Evolutionary conservation across 2,888 invertebrate species (phyloP), one percentile per base, ranked within the genome.

Genomic region (Brachyopa scutellaris): DNA sequence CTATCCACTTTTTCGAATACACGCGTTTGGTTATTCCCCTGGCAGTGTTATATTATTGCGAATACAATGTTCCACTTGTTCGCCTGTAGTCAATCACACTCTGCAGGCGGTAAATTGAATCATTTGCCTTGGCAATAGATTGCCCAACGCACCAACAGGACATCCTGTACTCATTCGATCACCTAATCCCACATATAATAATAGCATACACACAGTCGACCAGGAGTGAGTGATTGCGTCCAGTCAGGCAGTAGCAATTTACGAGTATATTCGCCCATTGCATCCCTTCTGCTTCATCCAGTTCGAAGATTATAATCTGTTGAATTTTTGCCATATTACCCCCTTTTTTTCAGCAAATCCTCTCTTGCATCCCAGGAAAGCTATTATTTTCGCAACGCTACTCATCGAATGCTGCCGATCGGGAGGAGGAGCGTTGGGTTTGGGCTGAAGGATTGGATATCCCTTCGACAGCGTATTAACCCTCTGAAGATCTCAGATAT

Each of bases 221-320:
- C 51, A 21, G 74, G 62, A 69, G 36, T 76, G 76, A 80, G 64
- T 76, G 80, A 76, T 80, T 80, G 69, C 74, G 62, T 80, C 80
- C 80, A 80, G 69, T 76, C 69, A 76, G 64, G 69, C 80, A 64
- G 76, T 62, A 80, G 36, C 64, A 74, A 73, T 73, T 55, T 51
- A n/a, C n/a, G n/a, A n/a, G n/a, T n/a, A 55, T 61, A 62, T 31
- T 78, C 53, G 31, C 29, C 59, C 72, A 59, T 29, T 67, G 62
- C 62, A 76, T 64, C 69, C 69, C 55, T 61, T 74, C 57, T 74
- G 62, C 62, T 69, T 80, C 74, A 74, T 64, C 69, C 74, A 69
- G 80, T 64, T 59, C 59, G 62, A 76, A 80, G 80, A 80, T 80
- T 76, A 76, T 76, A 80, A 80, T 80, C 80, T 80, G 80, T 80